Evolutionary conservation across 2,888 invertebrate species (phyloP).

Genomic region (Dascillus cervinus): DNA sequence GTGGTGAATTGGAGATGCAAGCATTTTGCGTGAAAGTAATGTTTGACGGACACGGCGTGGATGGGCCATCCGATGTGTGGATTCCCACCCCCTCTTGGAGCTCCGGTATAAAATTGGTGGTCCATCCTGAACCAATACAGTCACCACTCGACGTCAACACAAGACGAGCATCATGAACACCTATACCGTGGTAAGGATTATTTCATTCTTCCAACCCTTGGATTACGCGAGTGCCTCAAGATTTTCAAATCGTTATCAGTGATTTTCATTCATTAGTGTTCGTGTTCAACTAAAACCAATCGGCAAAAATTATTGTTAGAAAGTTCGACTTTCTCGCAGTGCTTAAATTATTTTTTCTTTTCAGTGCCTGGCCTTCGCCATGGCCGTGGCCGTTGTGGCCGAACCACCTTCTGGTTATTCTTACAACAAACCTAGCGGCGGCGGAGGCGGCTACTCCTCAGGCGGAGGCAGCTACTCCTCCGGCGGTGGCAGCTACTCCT

Average conservation of each 20-base stretch:
- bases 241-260: no score
- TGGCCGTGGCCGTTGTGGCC: constrained; percentile 66
- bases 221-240: constrained; percentile 30
- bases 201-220: constrained; percentile 11
- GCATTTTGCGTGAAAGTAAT: constrained; percentile 21
- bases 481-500: constrained; percentile 38
- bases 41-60: constrained; percentile 16
- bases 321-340: constrained; percentile 3
- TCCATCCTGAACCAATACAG: constrained; percentile 32
- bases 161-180: constrained; percentile 44
- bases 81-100: constrained; percentile 32
- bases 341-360: constrained; percentile 11
- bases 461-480: constrained; percentile 45
- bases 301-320: constrained; percentile 2
- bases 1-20: constrained; percentile 10
- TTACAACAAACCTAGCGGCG: constrained; percentile 60
- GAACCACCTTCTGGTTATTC: constrained; percentile 71
- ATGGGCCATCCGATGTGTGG: constrained; percentile 15
- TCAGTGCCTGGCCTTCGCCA: constrained; percentile 73
- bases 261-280: not conserved
- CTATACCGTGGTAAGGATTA: constrained; percentile 43
- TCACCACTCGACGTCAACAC: constrained; percentile 40
- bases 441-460: constrained; percentile 36
- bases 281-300: not conserved
- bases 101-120: constrained; percentile 34